Evolutionary conservation across 2,797 vertebrate species (phyloP), one percentile per base, ranked within the genome.

Genomic region (Cirrhinus mrigala): DNA sequence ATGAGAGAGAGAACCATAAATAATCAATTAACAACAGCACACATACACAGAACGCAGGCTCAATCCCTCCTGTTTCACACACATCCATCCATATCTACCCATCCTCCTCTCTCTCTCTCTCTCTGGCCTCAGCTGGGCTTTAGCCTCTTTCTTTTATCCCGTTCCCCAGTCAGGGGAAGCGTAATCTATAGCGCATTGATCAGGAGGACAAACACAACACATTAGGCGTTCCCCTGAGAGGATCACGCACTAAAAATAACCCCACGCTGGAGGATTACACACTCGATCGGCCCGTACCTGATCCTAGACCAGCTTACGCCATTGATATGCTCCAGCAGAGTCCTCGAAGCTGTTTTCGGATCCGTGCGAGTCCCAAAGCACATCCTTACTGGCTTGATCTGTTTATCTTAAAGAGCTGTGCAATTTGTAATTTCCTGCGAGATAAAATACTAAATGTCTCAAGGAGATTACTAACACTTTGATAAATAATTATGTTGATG

Each of bases 181-280:
- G 8, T n/a, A 87, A 88, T 68, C 83, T 85, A 83, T 68, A 83
- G 85, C 14, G 4, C 85, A 84, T 84, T 84, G 82, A 87, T 84
- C 68, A 54, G 76, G 22, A 68, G 20, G 69, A 81, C 69, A 87
- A 84, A 80, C 81, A 58, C 27, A 73, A 74, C 86, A 78, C 46
- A 87, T 58, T 58, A 84, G 24, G 62, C 44, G 27, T n/a, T 52
- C 33, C 14, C 22, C 29, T 52, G 40, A 80, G 68, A 73, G 48
- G 56, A 66, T 80, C 56, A 12, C 56, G 46, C 2, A 9, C 79
- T 85, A 85, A 83, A 85, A 89, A 83, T 87, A 86, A 79, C 29
- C 58, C 46, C 80, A 48, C 46, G 2, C 54, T 27, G 27, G 76
- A 75, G 48, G 64, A 78, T 83, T 75, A 58, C 66, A 29, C 78